A percentile compares a stretch with the other conserved stretches of the same genome.
phyloP scores from a whole-genome alignment of 2,797 vertebrate genomes.

The Urosaurus nigricauda region DNA sequence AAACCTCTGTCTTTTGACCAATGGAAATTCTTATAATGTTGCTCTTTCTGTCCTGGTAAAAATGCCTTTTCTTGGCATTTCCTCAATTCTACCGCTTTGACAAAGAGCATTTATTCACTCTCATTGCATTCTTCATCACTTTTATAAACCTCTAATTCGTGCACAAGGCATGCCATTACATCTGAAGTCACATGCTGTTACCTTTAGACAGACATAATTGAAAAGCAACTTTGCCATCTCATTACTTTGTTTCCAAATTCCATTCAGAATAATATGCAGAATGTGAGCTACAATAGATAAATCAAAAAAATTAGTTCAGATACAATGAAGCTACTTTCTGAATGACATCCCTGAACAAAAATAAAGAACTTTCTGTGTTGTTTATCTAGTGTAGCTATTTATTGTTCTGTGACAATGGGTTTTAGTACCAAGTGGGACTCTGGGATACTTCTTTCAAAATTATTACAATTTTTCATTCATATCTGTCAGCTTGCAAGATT shows the following conservation, averaged over 20 bases:
- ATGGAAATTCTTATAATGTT: neutral
- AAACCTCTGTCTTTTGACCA: neutral
- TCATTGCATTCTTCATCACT: neutral
- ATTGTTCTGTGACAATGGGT: too few species aligned
- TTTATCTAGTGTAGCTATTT: too few species aligned
- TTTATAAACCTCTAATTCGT: neutral
- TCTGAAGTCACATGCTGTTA: neutral
- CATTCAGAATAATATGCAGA: neutral
- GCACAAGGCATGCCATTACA: too few species aligned
- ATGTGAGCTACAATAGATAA: too few species aligned
- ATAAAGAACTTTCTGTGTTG: too few species aligned
- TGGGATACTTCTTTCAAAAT: too few species aligned
- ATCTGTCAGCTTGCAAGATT: too few species aligned
- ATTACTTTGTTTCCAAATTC: neutral
- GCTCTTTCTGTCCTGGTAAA: neutral
- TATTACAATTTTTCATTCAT: too few species aligned
- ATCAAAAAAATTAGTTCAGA: neutral
- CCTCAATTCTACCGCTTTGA: neutral
- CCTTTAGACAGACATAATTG: neutral
- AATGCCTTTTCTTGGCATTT: neutral
- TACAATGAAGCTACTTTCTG: neutral
- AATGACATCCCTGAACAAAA: neutral
- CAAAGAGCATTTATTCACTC: neutral
- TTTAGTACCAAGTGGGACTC: too few species aligned
- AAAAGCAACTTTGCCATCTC: neutral